Base-by-base conservation (phyloP, 30 jellyfish, hydroid and myxozoan genomes). In the Pelagia noctiluca region DNA sequence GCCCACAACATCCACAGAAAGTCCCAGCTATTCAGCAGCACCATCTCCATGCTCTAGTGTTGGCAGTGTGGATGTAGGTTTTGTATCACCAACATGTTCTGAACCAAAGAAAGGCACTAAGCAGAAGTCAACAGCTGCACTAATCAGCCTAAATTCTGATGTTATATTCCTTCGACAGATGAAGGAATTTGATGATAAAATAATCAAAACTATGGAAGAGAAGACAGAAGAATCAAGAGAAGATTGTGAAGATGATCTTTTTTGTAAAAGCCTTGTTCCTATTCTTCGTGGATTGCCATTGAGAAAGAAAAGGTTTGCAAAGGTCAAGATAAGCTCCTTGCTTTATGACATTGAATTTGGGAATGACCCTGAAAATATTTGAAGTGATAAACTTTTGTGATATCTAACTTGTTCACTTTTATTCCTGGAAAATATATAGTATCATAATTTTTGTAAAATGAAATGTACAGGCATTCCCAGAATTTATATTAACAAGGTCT, bases 331-430 rank as follows among this genome's bases (percentile, higher is more conserved):
- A 25, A 29, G 69, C 70, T 33, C 70, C 32, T 63, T 24, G 12
- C 82, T 69, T 69, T 69, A 69, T 32, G 82, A 69, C 82, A 69
- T 69, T 23, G 33, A 64, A n/a, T 30, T 64, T n/a, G 78, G 33
- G 50, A 22, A 22, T 35, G 33, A 64, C 30, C 49, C 5, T 64
- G 25, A 35, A 64, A 35, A n/a, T n/a, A 26, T 25, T 22, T 5
- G n/a, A n/a, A n/a, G n/a, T n/a, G n/a, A n/a, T n/a, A n/a, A n/a
- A n/a, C n/a, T n/a, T n/a, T n/a, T n/a, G n/a, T n/a, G n/a, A n/a
- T n/a, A n/a, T n/a, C n/a, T n/a, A n/a, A n/a, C n/a, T n/a, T n/a
- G n/a, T n/a, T n/a, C n/a, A n/a, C n/a, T n/a, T n/a, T 64, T 64
- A n/a, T 35, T 48, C 30, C 50, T 64, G 78, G 47, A 22, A 64